Evolutionary conservation across 2,113 vertebrate species (phyloP).

Genomic region (Sphaerodactylus townsendi): DNA sequence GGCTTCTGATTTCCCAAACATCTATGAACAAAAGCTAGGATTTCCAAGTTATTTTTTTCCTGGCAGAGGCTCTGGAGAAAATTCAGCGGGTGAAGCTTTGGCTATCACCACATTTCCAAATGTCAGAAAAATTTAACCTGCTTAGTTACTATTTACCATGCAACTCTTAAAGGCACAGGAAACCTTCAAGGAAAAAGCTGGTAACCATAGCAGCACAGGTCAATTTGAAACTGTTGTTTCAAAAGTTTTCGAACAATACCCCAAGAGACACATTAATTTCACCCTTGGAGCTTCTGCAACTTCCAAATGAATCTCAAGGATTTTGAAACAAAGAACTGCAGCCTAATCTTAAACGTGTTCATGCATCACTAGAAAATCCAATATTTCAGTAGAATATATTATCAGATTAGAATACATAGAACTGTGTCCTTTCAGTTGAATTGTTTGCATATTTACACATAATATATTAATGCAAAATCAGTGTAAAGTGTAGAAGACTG

Average conservation of each 20-base stretch:
- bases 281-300: not conserved
- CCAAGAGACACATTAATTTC: not conserved
- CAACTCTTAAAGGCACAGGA: not conserved
- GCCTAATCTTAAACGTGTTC: no score
- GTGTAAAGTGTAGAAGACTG: no score
- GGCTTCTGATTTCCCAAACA: not conserved
- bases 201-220: no score
- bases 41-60: not conserved
- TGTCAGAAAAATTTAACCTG: not conserved
- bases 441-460: no score
- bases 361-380: no score
- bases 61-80: not conserved
- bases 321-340: not conserved
- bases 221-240: no score
- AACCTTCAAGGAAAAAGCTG: not conserved
- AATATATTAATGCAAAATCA: no score
- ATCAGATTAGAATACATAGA: not conserved
- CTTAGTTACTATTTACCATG: not conserved
- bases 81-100: not conserved
- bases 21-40: not conserved
- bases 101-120: not conserved
- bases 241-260: no score
- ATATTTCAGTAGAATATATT: not conserved
- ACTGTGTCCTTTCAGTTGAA: not conserved
- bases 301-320: not conserved